Evolutionary conservation across 2,888 invertebrate species (phyloP).

Genomic region (Idaea aversata): DNA sequence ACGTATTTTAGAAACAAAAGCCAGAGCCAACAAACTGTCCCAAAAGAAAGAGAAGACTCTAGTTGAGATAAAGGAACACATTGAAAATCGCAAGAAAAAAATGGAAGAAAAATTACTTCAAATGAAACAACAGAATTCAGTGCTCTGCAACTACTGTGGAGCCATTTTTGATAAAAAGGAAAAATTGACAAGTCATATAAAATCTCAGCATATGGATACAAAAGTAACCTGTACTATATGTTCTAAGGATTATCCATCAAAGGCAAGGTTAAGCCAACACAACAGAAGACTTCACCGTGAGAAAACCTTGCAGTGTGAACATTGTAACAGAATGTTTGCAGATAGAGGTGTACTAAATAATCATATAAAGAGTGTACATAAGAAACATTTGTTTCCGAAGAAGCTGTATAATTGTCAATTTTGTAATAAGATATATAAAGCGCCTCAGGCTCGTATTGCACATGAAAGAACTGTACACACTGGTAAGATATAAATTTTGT

Average conservation of each 20-base stretch:
- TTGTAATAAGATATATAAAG: slow-evolving; percentile 66
- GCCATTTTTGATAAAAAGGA: not conserved
- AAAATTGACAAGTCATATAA: not conserved
- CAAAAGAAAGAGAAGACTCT: not conserved
- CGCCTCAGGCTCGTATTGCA: slow-evolving; percentile 59
- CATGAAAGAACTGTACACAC: slow-evolving; percentile 74
- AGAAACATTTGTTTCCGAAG: slow-evolving; percentile 47
- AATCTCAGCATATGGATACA: slow-evolving; percentile 22
- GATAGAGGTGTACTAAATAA: slow-evolving; percentile 44
- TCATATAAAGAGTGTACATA: slow-evolving; percentile 61
- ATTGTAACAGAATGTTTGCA: not conserved
- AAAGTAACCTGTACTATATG: slow-evolving; percentile 64
- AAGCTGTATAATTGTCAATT: slow-evolving; percentile 57
- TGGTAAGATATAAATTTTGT: slow-evolving; percentile 42
- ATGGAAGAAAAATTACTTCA: not conserved
- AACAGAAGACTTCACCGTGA: not conserved
- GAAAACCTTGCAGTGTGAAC: not conserved
- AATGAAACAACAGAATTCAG: not conserved
- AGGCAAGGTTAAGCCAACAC: slow-evolving; percentile 8
- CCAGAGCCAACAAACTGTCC: not conserved
- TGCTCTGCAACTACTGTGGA: not conserved
- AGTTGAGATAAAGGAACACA: not conserved
- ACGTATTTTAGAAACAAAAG: not conserved
- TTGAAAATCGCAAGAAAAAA: not conserved
- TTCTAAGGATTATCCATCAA: slow-evolving; percentile 57